A percentile compares a stretch with the other conserved stretches of the same genome.
These are phyloP conservation scores for Erynnis tages DNA, from an alignment of 2,888 invertebrate genomes.

Conservation along the genomic window DNA sequence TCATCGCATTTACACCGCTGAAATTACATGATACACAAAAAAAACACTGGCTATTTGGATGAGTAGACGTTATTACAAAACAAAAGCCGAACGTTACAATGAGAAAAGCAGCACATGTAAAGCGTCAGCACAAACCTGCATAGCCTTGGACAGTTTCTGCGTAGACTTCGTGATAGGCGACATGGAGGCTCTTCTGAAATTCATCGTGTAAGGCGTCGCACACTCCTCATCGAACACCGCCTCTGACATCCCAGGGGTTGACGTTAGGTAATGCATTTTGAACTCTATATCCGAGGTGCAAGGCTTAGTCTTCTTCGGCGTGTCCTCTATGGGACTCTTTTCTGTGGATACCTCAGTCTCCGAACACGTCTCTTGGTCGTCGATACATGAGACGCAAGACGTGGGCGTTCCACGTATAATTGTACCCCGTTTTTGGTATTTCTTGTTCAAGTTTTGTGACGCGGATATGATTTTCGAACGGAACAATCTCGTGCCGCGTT, in stretches of 20 bases:
- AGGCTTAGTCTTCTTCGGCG: conserved; percentile 53
- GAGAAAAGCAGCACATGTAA: conserved; percentile 28
- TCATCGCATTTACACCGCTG: too few species aligned
- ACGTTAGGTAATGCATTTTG: conserved; percentile 65
- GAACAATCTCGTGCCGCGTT: conserved; percentile 60
- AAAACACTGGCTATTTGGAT: too few species aligned
- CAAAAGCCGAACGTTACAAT: conserved; percentile 26
- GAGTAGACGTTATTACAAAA: background rate
- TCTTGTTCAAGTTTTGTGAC: conserved; percentile 60
- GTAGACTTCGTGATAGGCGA: conserved; percentile 94
- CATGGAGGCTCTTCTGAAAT: conserved; percentile 88
- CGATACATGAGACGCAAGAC: conserved; percentile 67
- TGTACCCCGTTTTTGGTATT: conserved; percentile 62
- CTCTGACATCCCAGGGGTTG: conserved; percentile 67
- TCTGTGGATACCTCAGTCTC: conserved; percentile 46
- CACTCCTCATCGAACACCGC: conserved; percentile 57
- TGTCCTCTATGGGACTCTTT: conserved; percentile 39
- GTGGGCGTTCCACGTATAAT: conserved; percentile 61
- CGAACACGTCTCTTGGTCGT: conserved; percentile 63
- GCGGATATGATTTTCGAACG: conserved; percentile 62
- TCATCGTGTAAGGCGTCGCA: conserved; percentile 64
- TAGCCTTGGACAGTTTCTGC: conserved; percentile 91
- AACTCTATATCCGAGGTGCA: conserved; percentile 42
- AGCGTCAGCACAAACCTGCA: conserved; percentile 86
- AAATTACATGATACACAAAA: too few species aligned